Conservation (phyloP, 1,140 invertebrate genomes). For the Drosophila nannoptera region DNA sequence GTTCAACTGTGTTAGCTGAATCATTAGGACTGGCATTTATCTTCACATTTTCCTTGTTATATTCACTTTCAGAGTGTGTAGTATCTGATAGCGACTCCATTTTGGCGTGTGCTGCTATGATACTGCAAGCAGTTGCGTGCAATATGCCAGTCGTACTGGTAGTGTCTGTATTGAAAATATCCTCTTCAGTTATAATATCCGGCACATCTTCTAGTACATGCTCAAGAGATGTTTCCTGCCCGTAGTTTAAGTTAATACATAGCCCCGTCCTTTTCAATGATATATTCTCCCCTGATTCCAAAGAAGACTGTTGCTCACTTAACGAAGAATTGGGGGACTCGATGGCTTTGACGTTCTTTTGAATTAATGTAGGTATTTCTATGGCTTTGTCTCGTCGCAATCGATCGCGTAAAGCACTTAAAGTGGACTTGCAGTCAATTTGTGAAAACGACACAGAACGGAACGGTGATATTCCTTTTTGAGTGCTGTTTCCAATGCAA, state of each 20-base stretch:
- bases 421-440: slow-evolving; percentile 83
- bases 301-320: too few species aligned
- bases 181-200: slow-evolving; percentile 69
- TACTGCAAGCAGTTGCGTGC: slow-evolving; percentile 59
- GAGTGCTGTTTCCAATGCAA: slow-evolving; percentile 80
- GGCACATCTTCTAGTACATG: slow-evolving; percentile 60
- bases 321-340: neutral
- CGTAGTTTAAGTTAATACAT: slow-evolving; percentile 69
- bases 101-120: slow-evolving; percentile 71
- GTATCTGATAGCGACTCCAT: slow-evolving; percentile 76
- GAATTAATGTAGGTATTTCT: slow-evolving; percentile 50
- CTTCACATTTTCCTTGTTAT: slow-evolving; percentile 44
- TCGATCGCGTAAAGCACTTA: slow-evolving; percentile 72
- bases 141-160: slow-evolving; percentile 45
- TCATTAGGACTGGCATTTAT: slow-evolving; percentile 18
- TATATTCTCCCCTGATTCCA: slow-evolving; percentile 57
- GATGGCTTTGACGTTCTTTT: neutral
- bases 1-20: slow-evolving; percentile 34
- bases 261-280: slow-evolving; percentile 62
- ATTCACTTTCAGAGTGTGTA: slow-evolving; percentile 70
- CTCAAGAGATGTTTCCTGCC: slow-evolving; percentile 69
- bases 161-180: slow-evolving; percentile 68
- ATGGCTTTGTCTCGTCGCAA: slow-evolving; percentile 69
- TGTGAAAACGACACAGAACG: slow-evolving; percentile 91
- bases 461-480: slow-evolving; percentile 82